Conservation (phyloP, 1,140 invertebrate genomes). For the Melitaea cinxia region DNA sequence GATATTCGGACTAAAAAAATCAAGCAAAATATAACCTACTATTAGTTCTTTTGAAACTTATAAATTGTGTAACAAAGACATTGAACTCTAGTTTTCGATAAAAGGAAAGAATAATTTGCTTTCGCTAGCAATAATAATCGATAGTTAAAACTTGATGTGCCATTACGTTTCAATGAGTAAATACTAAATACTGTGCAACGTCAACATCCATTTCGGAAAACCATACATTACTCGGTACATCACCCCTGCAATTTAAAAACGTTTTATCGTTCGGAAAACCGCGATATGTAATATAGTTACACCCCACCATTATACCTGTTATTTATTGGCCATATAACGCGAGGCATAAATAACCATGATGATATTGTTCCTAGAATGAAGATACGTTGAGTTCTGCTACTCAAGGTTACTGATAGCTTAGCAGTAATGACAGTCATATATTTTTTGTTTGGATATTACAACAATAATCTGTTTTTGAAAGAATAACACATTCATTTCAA, state of each 20-base stretch:
- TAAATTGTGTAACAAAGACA: too few species aligned
- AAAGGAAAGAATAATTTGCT: too few species aligned
- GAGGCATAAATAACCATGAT: background rate
- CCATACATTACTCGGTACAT: conserved; percentile 28
- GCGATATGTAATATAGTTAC: background rate
- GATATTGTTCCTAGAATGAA: background rate
- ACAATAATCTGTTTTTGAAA: too few species aligned
- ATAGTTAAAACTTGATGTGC: background rate
- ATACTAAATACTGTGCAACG: background rate
- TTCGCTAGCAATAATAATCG: background rate
- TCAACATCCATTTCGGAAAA: conserved; percentile 13
- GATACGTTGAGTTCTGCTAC: background rate
- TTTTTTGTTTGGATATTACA: too few species aligned
- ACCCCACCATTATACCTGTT: background rate
- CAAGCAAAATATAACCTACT: too few species aligned
- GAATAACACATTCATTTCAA: too few species aligned
- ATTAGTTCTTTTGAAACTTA: too few species aligned
- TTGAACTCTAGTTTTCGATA: too few species aligned
- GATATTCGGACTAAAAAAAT: too few species aligned
- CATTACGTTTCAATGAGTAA: too few species aligned
- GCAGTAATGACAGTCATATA: too few species aligned
- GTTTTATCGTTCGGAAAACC: conserved; percentile 53
- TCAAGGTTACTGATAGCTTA: too few species aligned
- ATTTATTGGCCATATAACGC: background rate
- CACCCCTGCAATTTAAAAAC: conserved; percentile 34